phyloP scores from a whole-genome alignment of 2,888 invertebrate genomes.

The Trichopria drosophilae region DNA sequence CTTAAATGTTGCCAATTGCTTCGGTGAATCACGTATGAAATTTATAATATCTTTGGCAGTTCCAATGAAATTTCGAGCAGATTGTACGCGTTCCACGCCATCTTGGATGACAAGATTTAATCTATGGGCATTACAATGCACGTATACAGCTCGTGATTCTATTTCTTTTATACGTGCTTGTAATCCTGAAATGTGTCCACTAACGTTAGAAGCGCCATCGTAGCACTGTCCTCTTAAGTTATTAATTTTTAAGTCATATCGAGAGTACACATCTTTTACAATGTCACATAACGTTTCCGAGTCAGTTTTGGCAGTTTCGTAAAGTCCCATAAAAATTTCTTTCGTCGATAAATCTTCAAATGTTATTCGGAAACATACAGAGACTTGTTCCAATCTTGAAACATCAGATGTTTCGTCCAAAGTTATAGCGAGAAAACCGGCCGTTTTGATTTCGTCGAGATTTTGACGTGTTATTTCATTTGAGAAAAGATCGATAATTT shows the following conservation, averaged over 20 bases:
- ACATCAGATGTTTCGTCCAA: constrained; percentile 14
- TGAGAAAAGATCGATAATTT: constrained; percentile 11
- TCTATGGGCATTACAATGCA: constrained; percentile 15
- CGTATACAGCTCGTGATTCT: constrained; percentile 16
- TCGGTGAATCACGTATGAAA: constrained; percentile 29
- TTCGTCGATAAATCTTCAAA: constrained; percentile 7
- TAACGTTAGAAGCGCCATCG: constrained; percentile 31
- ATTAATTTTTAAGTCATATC: constrained; percentile 5
- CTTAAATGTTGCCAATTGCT: constrained; percentile 29
- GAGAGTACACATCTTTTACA: constrained; percentile 12
- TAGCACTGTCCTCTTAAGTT: constrained; percentile 31
- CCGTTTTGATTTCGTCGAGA: constrained; percentile 5
- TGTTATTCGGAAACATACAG: constrained; percentile 16
- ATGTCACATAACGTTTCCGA: constrained; percentile 9
- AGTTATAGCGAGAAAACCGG: constrained; percentile 11
- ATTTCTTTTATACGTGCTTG: constrained; percentile 19
- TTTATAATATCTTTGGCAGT: constrained; percentile 15
- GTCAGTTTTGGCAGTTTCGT: constrained; percentile 9
- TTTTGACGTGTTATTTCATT: constrained; percentile 9
- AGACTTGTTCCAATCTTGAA: constrained; percentile 20
- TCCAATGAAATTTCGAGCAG: constrained; percentile 12
- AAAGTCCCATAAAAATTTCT: constrained; percentile 21
- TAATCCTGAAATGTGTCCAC: constrained; percentile 29
- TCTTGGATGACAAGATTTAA: constrained; percentile 21
- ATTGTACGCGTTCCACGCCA: constrained; percentile 12